Base-by-base conservation (phyloP, 2,113 vertebrate genomes). In the Lophochroa leadbeateri region DNA sequence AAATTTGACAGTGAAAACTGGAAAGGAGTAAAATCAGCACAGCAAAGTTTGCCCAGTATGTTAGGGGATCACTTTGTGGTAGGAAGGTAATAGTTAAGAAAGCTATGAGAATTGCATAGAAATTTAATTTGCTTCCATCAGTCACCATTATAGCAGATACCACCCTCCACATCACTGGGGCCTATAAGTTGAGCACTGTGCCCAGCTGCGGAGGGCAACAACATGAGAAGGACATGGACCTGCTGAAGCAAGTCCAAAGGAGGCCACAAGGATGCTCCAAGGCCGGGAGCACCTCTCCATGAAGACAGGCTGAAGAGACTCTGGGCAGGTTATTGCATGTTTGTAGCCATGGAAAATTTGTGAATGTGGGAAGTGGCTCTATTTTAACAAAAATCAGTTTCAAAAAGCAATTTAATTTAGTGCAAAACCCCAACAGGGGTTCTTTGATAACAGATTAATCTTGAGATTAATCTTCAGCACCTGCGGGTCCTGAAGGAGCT, bases 91-190 rank as follows among this genome's bases (percentile, higher is more conserved):
- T 29, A 78, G 43, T 79, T 88, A 39, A 57, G 55, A 74, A 82
- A 82, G 17, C 33, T 31, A 74, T 69, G 33, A 88, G 52, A 78
- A 55, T 33, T 85, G 55, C 41, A 82, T 12, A 43, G 41, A 60
- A 50, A 33, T 60, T 35, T 19, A 17, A 60, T 64, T 84, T 78
- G 4, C 29, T 81, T 37, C 64, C 44, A 50, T 55, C 7, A 4
- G 49, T 65, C 64, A 69, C 8, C 8, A 2, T 18, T n/a, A 25
- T 21, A 69, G 53, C 4, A 12, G 47, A 53, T 41, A 25, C 25
- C 52, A 25, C 19, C 37, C 49, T n/a, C 47, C 29, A 21, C 0
- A 0, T 25, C 44, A 74, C 15, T 3, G 4, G 46, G 5, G 2
- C 17, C 24, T 71, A 7, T 7, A 43, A 77, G 57, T 4, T 57